phyloP scores from a whole-genome alignment of 1,140 invertebrate species.

The Hyles vespertilio region DNA sequence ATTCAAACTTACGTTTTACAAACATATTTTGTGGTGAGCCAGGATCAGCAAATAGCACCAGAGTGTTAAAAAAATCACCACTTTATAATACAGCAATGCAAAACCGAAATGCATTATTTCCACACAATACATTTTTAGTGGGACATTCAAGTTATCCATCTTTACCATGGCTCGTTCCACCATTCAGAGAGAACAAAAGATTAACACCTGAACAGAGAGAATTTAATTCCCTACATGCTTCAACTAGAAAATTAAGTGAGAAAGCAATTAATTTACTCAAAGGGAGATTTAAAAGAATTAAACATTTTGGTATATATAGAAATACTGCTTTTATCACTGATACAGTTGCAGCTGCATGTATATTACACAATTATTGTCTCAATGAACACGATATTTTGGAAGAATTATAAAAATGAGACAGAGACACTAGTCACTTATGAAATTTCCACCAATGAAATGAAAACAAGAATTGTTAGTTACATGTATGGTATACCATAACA shows the following conservation, averaged over 20 bases:
- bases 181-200: slow-evolving; percentile 53
- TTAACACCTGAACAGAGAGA: slow-evolving; percentile 46
- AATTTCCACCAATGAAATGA: no score
- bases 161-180: slow-evolving; percentile 46
- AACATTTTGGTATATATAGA: slow-evolving; percentile 49
- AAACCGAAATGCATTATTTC: slow-evolving; percentile 40
- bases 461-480: no score
- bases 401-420: slow-evolving; percentile 16
- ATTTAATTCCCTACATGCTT: slow-evolving; percentile 42
- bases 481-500: no score
- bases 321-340: slow-evolving; percentile 57
- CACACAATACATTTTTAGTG: slow-evolving; percentile 44
- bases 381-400: slow-evolving; percentile 46
- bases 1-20: slow-evolving; percentile 46
- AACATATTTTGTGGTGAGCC: slow-evolving; percentile 53
- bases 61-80: slow-evolving; percentile 44
- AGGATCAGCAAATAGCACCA: slow-evolving; percentile 40
- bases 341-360: slow-evolving; percentile 52
- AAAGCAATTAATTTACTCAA: slow-evolving; percentile 43
- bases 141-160: slow-evolving; percentile 52
- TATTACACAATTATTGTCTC: slow-evolving; percentile 52
- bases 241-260: slow-evolving; percentile 45
- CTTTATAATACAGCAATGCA: slow-evolving; percentile 44
- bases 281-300: slow-evolving; percentile 43
- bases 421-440: no score